Evolutionary conservation across 2,797 vertebrate genomes (phyloP), one percentile per base, ranked within the genome.

Genomic region (Mormyrus hasselquistii): DNA sequence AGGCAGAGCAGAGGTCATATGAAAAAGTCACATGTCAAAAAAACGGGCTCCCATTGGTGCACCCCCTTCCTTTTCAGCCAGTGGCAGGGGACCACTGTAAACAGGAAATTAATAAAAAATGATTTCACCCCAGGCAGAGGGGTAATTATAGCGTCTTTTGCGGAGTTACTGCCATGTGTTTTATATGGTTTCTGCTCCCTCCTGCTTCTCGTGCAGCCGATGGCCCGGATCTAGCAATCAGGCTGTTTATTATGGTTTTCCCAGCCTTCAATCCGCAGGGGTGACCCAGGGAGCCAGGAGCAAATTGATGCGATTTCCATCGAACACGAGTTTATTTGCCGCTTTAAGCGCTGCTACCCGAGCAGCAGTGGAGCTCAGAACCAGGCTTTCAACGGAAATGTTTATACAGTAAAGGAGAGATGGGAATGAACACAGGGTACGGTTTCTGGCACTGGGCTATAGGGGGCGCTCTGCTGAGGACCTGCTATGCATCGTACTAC

Each of bases 191-290:
- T 65, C 10, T 53, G 10, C 83, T 4, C 47, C 49, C 47, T 52
- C 47, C 53, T 82, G 88, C 34, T 83, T 22, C 8, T 83, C 82
- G 55, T 69, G 83, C 29, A 52, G 22, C 19, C 41, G 16, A 34
- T 50, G 57, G 88, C 47, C 57, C 79, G 55, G 16, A 90, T 87
- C 87, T 86, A 38, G 19, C 59, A 69, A 38, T 88, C 79, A 57
- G 62, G 76, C 89, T 89, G 87, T 57, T 87, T 88, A 34, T 86
- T 86, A 84, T 88, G 69, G 65, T 87, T 89, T 91, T 90, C 73
- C 83, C 83, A 79, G 29, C 55, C 16, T 65, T 12, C 52, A 25
- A 69, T 88, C 88, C 52, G 76, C 55, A 82, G 62, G 29, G 49
- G 49, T 79, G 87, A 65, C 41, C 47, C 41, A 55, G 55, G 57